Evolutionary conservation across 2,113 vertebrate species (phyloP).

Genomic region (Helogale parvula): DNA sequence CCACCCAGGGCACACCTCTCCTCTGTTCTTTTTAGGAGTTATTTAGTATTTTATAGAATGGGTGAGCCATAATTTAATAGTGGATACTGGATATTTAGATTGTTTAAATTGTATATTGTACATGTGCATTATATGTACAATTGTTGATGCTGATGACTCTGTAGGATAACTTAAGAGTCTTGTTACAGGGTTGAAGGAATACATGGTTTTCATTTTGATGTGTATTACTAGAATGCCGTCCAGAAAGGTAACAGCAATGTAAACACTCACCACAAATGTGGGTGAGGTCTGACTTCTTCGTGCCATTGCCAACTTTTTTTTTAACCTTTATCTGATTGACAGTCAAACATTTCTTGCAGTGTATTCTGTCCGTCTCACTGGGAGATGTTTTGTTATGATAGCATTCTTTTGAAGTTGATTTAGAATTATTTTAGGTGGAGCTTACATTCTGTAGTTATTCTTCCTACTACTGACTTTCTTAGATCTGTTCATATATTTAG

Average conservation of each 20-base stretch:
- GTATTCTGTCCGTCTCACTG: not conserved
- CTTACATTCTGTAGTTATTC: not conserved
- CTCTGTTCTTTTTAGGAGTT: not conserved
- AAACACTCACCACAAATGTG: slow-evolving; percentile 18
- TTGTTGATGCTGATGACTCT: not conserved
- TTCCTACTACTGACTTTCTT: not conserved
- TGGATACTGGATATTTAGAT: not conserved
- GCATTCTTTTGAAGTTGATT: not conserved
- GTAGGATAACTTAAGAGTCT: slow-evolving; percentile 3
- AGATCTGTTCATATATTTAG: not conserved
- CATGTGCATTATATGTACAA: not conserved
- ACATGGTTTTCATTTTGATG: slow-evolving; percentile 2
- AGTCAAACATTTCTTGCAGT: not conserved
- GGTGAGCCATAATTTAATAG: not conserved
- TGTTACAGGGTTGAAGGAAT: slow-evolving; percentile 21
- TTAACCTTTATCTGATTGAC: not conserved
- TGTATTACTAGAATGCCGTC: not conserved
- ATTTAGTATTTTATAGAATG: not conserved
- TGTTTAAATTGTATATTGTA: not conserved
- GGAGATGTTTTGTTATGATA: not conserved
- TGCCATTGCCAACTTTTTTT: not conserved
- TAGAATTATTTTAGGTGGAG: not conserved
- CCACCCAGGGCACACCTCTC: no score
- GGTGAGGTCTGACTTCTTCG: not conserved
- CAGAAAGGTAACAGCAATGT: not conserved